phyloP scores from a whole-genome alignment of 2,113 vertebrate species.

The Cephalopholis sonnerati region DNA sequence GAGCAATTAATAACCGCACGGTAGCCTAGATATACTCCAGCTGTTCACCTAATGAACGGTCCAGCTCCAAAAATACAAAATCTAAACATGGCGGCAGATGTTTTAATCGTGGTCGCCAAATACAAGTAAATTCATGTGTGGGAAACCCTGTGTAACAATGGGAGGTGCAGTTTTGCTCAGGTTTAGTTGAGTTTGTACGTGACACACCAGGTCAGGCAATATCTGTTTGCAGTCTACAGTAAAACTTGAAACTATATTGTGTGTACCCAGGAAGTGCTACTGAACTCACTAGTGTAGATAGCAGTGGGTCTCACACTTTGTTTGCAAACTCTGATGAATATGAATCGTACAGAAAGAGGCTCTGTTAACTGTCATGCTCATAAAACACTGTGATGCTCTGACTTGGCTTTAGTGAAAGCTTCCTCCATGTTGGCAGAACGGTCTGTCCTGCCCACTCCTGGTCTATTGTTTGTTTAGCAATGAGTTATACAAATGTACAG shows the following conservation, averaged over 20 bases:
- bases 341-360: neutral
- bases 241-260: neutral
- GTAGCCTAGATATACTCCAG: too few relatives aligned
- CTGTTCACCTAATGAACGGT: too few relatives aligned
- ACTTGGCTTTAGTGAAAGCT: neutral
- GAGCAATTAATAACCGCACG: too few relatives aligned
- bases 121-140: too few relatives aligned
- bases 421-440: neutral
- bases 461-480: neutral
- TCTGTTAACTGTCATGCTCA: neutral
- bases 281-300: neutral
- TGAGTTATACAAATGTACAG: neutral
- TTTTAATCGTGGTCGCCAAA: too few relatives aligned
- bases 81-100: too few relatives aligned
- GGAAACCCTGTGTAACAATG: neutral
- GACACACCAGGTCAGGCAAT: neutral
- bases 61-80: too few relatives aligned
- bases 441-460: neutral
- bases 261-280: neutral
- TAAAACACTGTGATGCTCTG: neutral
- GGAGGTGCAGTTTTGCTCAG: neutral
- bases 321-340: neutral
- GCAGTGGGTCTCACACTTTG: neutral
- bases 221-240: neutral
- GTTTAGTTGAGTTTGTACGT: neutral